Conservation (phyloP, 2,797 vertebrate genomes). For the Diplodus sargus region DNA sequence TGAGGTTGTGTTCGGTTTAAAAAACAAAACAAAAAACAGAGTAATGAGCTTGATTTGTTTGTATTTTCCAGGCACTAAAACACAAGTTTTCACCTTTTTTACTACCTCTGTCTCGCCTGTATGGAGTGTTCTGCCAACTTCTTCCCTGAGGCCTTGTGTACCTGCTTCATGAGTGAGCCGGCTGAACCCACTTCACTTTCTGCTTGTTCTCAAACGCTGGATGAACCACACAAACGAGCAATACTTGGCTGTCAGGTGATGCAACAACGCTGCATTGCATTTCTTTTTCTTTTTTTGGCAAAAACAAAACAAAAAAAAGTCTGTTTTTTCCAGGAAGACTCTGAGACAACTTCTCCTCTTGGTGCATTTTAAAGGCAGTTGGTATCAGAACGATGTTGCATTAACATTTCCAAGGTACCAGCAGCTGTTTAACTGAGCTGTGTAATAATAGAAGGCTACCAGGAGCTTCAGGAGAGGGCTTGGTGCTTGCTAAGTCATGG, state of each 20-base stretch:
- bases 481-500: slow-evolving; percentile 54
- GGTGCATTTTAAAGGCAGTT: slow-evolving; percentile 42
- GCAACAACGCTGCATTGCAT: neutral
- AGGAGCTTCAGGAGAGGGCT: slow-evolving; percentile 27
- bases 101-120: slow-evolving; percentile 61
- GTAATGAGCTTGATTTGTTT: neutral
- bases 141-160: slow-evolving; percentile 43
- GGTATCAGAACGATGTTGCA: neutral
- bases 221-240: slow-evolving; percentile 47
- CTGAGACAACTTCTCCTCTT: slow-evolving; percentile 13
- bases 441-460: slow-evolving; percentile 11
- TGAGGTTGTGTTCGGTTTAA: neutral
- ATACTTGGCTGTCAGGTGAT: slow-evolving; percentile 39
- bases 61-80: slow-evolving; percentile 3
- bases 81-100: slow-evolving; percentile 30
- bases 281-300: neutral
- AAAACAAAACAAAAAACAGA: neutral
- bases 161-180: slow-evolving; percentile 24
- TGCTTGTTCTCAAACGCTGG: slow-evolving; percentile 1
- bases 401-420: slow-evolving; percentile 31
- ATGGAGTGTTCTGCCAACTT: slow-evolving; percentile 28
- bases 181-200: slow-evolving; percentile 7
- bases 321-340: slow-evolving; percentile 14
- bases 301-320: neutral
- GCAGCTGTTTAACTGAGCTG: slow-evolving; percentile 27